Evolutionary conservation across 2,888 invertebrate species (phyloP), one percentile per base, ranked within the genome.

Genomic region (Latheticus oryzae): DNA sequence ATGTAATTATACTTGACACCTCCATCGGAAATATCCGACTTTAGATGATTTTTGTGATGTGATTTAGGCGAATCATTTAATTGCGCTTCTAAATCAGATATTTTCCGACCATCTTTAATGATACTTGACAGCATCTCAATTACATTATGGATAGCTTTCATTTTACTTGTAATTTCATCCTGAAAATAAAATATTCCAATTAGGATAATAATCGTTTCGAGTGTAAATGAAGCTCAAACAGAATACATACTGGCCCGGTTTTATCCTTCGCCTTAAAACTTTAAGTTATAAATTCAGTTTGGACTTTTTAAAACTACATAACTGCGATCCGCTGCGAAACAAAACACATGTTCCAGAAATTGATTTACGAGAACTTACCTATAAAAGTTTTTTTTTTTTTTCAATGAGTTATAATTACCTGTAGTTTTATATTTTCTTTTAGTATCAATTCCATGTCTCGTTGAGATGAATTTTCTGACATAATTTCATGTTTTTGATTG

Each of bases 41-140:
- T 75, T 1, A 26, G 16, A 73, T 19, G 74, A 71, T 33, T 58
- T 35, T 53, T 56, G 13, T 43, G 72, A 72, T 47, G 75, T 73
- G 35, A 67, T 71, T 65, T 73, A 67, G 19, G 76, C 66, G 62
- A 56, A 37, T 71, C 69, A 13, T 59, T 59, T 48, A 65, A 56
- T 53, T 69, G 69, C 13, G 69, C 62, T 48, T 76, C 73, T 3
- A 76, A 80, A 58, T 82, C 82, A 21, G 78, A 74, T 11, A 79
- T 71, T 2, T 79, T 79, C 42, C 76, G 75, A 65, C 87, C 88
- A 68, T 91, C 90, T 0, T 91, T 91, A 70, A 93, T 91, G 73
- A 93, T 90, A 21, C 89, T 89, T 58, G 89, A 89, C 69, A 94
- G 82, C 90, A 93, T 93, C 73, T 93, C 93, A 71, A 94, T 90